phyloP scores from a whole-genome alignment of 2,888 invertebrate species.

The Tipula helvola region DNA sequence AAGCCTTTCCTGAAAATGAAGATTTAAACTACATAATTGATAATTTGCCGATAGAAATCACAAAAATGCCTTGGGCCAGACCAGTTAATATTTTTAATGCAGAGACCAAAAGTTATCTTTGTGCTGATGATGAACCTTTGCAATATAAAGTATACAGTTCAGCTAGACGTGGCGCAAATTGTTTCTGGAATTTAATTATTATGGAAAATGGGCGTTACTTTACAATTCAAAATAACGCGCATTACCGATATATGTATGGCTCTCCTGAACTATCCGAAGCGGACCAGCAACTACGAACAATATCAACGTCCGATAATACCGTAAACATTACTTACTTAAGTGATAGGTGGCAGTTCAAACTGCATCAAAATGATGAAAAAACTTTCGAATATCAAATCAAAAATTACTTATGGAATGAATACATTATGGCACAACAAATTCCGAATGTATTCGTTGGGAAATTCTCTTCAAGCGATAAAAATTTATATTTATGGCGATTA shows the following conservation, averaged over 20 bases:
- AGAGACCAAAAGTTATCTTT: neutral
- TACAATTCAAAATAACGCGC: neutral
- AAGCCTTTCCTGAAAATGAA: neutral
- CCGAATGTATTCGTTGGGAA: neutral
- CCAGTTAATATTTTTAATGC: neutral
- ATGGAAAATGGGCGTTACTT: neutral
- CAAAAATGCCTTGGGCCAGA: neutral
- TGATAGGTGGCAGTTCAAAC: neutral
- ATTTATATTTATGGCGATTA: neutral
- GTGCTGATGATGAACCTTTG: neutral
- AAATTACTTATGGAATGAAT: neutral
- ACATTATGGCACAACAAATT: neutral
- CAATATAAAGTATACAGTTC: neutral
- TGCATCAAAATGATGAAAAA: neutral
- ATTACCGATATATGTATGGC: neutral
- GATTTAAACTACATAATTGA: neutral
- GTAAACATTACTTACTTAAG: neutral
- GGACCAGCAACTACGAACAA: neutral
- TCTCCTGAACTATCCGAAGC: neutral
- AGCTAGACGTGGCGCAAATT: neutral
- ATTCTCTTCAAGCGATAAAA: neutral
- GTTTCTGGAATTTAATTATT: neutral
- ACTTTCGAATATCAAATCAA: neutral
- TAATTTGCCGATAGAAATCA: neutral
- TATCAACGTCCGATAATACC: neutral